Evolutionary conservation across 2,888 invertebrate genomes (phyloP).

Genomic region (Eledona agricola): DNA sequence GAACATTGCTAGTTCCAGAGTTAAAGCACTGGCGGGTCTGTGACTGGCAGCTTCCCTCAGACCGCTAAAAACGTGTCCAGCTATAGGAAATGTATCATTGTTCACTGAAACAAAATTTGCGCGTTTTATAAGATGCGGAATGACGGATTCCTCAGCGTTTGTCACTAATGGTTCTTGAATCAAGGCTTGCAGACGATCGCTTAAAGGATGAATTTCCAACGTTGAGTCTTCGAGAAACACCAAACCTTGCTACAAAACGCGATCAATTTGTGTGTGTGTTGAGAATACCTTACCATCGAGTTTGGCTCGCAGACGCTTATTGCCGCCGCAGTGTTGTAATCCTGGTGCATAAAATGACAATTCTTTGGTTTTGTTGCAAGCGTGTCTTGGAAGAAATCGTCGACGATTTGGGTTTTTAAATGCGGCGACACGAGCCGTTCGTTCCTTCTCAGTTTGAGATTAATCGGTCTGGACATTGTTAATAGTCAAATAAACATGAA

Average conservation of each 20-base stretch:
- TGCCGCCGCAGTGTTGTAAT: conserved; percentile 69
- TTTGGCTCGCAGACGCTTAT: conserved; percentile 73
- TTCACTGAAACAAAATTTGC: conserved; percentile 63
- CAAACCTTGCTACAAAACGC: conserved; percentile 72
- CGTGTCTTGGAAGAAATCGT: conserved; percentile 58
- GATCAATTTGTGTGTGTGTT: no score
- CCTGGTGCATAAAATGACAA: conserved; percentile 74
- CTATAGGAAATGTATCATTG: conserved; percentile 56
- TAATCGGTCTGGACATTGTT: conserved; percentile 64
- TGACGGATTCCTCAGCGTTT: conserved; percentile 39
- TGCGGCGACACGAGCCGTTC: conserved; percentile 68
- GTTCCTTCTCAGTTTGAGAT: conserved; percentile 71
- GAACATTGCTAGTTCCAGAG: conserved; percentile 77
- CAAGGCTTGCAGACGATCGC: conserved; percentile 58
- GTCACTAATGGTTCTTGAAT: conserved; percentile 44
- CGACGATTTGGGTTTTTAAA: conserved; percentile 69
- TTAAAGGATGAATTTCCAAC: conserved; percentile 74
- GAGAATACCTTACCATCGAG: conserved; percentile 70
- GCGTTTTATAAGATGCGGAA: conserved; percentile 69
- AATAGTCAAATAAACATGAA: conserved; percentile 7
- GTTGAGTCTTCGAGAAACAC: conserved; percentile 74
- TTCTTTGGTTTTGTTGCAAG: conserved; percentile 56
- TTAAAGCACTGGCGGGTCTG: conserved; percentile 60
- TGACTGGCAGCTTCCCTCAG: conserved; percentile 38
- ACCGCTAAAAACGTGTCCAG: conserved; percentile 38